phyloP scores from a whole-genome alignment of 1,140 invertebrate species.

The Rhizoglyphus robini region DNA sequence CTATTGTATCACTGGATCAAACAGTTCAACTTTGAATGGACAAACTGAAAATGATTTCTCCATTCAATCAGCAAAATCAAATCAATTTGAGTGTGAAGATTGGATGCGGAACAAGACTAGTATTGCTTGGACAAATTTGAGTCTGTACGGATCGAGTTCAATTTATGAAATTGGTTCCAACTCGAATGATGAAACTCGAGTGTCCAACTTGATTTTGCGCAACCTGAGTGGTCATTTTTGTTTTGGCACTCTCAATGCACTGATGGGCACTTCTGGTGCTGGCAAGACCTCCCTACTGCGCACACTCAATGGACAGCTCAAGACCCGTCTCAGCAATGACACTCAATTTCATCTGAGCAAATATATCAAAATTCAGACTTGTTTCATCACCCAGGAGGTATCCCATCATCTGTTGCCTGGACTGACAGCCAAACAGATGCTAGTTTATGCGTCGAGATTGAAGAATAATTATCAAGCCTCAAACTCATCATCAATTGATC shows the following conservation, averaged over 20 bases:
- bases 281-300: neutral
- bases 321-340: neutral
- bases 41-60: neutral
- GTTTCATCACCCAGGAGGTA: neutral
- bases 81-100: too few relatives aligned
- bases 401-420: neutral
- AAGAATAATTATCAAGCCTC: too few relatives aligned
- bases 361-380: neutral
- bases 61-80: neutral
- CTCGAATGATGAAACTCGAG: neutral
- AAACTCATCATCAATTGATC: constrained; percentile 1
- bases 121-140: neutral
- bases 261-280: neutral
- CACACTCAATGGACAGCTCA: neutral
- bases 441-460: neutral
- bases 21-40: too few relatives aligned
- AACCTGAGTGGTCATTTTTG: neutral
- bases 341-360: neutral
- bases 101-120: neutral
- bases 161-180: neutral
- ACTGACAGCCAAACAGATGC: neutral
- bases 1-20: too few relatives aligned
- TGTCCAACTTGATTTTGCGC: neutral
- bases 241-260: neutral
- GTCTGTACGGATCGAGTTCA: neutral